Base-by-base conservation (phyloP, 1,140 invertebrate species). In the Homalodisca vitripennis region DNA sequence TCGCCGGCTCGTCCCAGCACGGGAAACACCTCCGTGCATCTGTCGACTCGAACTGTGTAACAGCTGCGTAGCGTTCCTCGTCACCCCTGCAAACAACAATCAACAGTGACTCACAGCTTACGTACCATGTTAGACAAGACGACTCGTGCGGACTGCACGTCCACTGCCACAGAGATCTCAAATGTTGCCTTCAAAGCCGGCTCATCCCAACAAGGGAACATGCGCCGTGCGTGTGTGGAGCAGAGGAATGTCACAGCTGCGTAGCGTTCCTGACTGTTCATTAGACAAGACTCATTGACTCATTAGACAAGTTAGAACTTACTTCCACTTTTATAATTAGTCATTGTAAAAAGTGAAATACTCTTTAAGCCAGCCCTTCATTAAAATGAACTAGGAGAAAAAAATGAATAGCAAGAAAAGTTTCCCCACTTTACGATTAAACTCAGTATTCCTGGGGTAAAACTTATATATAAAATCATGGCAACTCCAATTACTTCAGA, bases 1-100 rank as follows among this genome's bases (percentile, higher is more conserved):
- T 85, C 13, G 94, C 92, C 41, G 97, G 97, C 79, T 98, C 97
- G 82, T 98, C 97, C 95, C 95, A 98, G 80, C 96, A 98, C 10
- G 97, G 96, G 77, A 99, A 98, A 77, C 94, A 95, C 72, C 92
- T 83, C 66, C 96, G 84, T 20, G 95, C 96, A 86, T 97, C 94
- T 27, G 94, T 96, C 0, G 95, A 84, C 83, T 97, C 90, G 80
- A 97, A 97, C 79, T 98, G 96, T 47, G 96, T 98, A 51, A 95
- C 92, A 17, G 92, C 94, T 46, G 89, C 89, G 79, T 92, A 94
- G 55, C 88, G 84, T 75, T 93, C 90, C 73, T 92, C 89, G 41
- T 82, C 79, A 29, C 84, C 80, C 69, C 86, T 72, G 60, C 65
- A 71, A 71, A n/a, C n/a, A 69, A 73, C 22, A 69, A 12, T 24